These are phyloP conservation scores for Theristicus caerulescens DNA, from an alignment of 2,113 vertebrate genomes.

Conservation along the genomic window DNA sequence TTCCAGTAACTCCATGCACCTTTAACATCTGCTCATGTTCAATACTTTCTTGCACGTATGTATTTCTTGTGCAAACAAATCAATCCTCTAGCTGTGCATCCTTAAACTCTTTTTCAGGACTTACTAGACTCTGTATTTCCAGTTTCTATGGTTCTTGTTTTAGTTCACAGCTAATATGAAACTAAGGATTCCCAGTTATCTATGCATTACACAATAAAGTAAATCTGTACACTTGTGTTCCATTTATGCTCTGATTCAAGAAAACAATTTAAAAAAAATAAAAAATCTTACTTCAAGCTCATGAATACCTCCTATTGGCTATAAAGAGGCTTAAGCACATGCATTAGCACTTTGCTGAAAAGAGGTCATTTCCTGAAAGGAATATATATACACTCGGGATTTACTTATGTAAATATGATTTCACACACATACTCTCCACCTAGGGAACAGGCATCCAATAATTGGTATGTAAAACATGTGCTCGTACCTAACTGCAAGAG, in stretches of 20 bases:
- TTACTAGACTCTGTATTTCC: not conserved
- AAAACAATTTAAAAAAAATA: not conserved
- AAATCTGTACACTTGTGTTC: not conserved
- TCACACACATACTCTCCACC: conserved; percentile 26
- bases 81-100: not conserved
- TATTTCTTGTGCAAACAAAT: not conserved
- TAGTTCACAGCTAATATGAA: not conserved
- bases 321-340: conserved; percentile 33
- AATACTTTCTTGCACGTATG: not conserved
- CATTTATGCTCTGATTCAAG: not conserved
- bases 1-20: not conserved
- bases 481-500: not conserved
- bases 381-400: conserved; percentile 18
- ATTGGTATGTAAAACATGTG: not conserved
- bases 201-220: not conserved
- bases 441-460: not conserved
- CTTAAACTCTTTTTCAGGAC: not conserved
- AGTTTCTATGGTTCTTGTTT: not conserved
- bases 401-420: conserved; percentile 55
- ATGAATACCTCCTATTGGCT: conserved; percentile 22
- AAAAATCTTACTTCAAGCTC: not conserved
- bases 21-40: not conserved
- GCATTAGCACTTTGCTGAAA: conserved; percentile 45
- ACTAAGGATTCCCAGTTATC: not conserved
- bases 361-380: conserved; percentile 62